Evolutionary conservation across 2,888 invertebrate species (phyloP), one percentile per base, ranked within the genome.

Genomic region (Blera fallax): DNA sequence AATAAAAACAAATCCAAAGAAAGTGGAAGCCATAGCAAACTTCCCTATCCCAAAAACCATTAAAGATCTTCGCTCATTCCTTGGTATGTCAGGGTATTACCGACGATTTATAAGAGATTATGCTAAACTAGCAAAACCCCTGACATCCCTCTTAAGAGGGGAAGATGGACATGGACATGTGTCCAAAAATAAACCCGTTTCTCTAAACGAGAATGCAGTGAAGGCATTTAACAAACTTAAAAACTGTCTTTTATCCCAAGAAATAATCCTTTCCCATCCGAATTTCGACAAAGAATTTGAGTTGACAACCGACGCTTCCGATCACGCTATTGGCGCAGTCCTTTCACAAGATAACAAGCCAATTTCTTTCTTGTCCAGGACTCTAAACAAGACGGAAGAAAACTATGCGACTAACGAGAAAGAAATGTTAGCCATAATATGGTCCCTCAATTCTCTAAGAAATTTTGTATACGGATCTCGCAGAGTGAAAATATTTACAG

Each of bases 241-340:
- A 60, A 62, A 45, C 24, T 62, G 70, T 21, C 62, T 62, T 3
- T 3, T 27, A 3, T 52, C 24, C 1, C 2, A 24, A 52, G 50
- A 52, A 7, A 4, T 52, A 8, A 52, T 52, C n/a, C 8, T 4
- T 8, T 32, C 32, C 29, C 6, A 29, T 29, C 29, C 29, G 4
- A 29, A 4, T 6, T 29, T 29, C 6, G 29, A 6, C 3, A 29
- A 29, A 29, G 29, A 29, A 29, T 29, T 29, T 6, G 29, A 29
- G 4, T 6, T 29, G 29, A 29, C 29, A 29, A 29, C 29, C 6
- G 29, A 29, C 6, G 29, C 29, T 0, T 87, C 87, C 8, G 77
- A 88, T 29, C 85, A 34, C n/a, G 89, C 89, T 0, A 50, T 89
- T 3, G 90, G 89, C 0, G 88, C 80, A 2, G 88, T 90, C 6